Base-by-base conservation (phyloP, 2,797 vertebrate species). In the Telmatherina bonti region DNA sequence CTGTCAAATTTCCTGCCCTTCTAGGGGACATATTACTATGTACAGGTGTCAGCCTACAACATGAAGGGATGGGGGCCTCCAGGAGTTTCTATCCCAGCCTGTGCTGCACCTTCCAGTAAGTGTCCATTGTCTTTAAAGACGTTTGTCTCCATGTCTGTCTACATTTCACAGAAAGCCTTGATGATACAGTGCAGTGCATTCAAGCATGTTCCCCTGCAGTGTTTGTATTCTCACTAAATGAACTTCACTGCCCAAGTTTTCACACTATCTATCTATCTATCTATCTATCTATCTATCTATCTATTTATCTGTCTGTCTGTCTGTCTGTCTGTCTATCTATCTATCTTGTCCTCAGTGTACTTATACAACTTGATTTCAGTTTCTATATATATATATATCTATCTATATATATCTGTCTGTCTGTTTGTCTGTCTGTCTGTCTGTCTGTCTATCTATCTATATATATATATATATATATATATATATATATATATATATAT, bases 1-100 rank as follows among this genome's bases (percentile, higher is more conserved):
- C 22, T 74, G 47, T 82, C 51, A 18, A 67, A 13, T 82, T 54
- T 84, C 45, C 53, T 81, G 65, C 83, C 58, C 51, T 89, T 56
- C 1, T 90, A 97, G 97, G 96, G 96, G 62, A 91, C 89, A 0
- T 82, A 90, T 15, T 97, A 96, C 89, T 96, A 96, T 0, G 85
- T 96, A 76, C 96, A 93, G 53, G 96, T 97, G 67, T 94, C 94
- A 0, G 96, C 96, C 49, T 97, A 96, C 91, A 97, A 97, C 88
- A 97, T 97, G 96, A 98, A 97, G 85, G 97, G 96, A 24, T 98
- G 97, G 97, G 95, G 96, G 10, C 89, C 94, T 36, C 84, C 95
- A 0, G 92, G 93, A 24, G 69, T 88, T 45, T 96, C 96, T 0
- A 70, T 88, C 38, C 97, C 97, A 22, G 74, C 89, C 41, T 96